Percentiles rank a stretch among this genome's conserved stretches.
Conservation (phyloP, 2,797 vertebrate species). For the Urosaurus nigricauda region DNA sequence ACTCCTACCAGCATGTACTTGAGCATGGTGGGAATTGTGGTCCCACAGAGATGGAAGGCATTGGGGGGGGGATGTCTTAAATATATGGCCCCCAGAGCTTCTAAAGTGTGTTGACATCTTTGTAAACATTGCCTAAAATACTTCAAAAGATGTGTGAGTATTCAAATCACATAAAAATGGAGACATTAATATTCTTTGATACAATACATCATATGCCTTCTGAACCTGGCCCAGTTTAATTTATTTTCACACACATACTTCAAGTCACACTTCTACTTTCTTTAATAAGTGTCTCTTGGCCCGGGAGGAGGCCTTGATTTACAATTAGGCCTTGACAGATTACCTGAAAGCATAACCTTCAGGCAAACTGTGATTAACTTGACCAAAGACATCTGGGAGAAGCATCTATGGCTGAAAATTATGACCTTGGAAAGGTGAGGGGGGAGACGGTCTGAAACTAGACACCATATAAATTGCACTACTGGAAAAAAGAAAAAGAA, state of each 20-base stretch:
- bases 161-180: slow-evolving; percentile 45
- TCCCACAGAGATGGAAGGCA: too few species aligned
- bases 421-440: slow-evolving; percentile 85
- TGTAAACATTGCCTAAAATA: neutral
- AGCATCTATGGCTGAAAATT: slow-evolving; percentile 84
- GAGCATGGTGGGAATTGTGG: too few species aligned
- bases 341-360: slow-evolving; percentile 88
- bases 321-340: slow-evolving; percentile 89
- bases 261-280: slow-evolving; percentile 28
- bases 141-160: neutral
- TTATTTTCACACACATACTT: slow-evolving; percentile 27
- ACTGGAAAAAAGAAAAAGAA: slow-evolving; percentile 79
- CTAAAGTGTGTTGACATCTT: neutral
- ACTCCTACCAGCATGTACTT: neutral
- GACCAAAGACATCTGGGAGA: slow-evolving; percentile 94
- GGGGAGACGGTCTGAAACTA: slow-evolving; percentile 82
- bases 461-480: slow-evolving; percentile 81
- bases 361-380: slow-evolving; percentile 92
- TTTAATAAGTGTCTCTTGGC: slow-evolving; percentile 64
- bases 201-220: slow-evolving; percentile 35
- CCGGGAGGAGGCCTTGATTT: slow-evolving; percentile 83
- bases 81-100: neutral
- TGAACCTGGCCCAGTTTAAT: slow-evolving; percentile 51
- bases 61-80: too few species aligned
- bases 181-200: slow-evolving; percentile 44